A percentile compares a stretch with the other conserved stretches of the same genome.
Conservation (phyloP, 2,888 invertebrate genomes). For the Drosophila leonis region DNA sequence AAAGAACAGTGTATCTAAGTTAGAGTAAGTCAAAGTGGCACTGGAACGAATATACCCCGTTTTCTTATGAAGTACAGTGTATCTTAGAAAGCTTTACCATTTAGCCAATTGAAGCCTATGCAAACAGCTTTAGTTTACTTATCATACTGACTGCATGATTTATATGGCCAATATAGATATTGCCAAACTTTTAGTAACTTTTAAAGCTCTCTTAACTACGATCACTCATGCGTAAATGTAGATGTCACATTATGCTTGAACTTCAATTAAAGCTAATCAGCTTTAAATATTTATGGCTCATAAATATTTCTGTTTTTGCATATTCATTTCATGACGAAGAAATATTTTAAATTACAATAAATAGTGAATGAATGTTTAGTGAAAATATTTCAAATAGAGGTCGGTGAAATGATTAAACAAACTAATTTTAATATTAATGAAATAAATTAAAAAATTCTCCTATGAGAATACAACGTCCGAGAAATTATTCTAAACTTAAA, state of each 20-base stretch:
- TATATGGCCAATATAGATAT: background rate
- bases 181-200: background rate
- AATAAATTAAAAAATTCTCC: background rate
- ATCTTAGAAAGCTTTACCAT: background rate
- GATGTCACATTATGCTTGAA: background rate
- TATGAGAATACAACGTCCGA: background rate
- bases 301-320: background rate
- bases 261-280: background rate
- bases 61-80: background rate
- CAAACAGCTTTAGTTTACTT: background rate
- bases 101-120: background rate
- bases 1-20: background rate
- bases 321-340: background rate
- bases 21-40: too few relatives aligned
- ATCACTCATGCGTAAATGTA: background rate
- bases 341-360: background rate
- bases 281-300: background rate
- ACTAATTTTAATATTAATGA: background rate
- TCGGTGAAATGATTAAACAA: background rate
- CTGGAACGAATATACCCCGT: background rate
- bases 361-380: background rate
- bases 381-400: background rate
- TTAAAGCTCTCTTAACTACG: background rate
- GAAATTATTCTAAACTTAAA: background rate
- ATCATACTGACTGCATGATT: background rate